These are phyloP conservation scores for Myanophis thanlyinensis DNA, from an alignment of 2,113 vertebrate genomes.

Conservation along the genomic window DNA sequence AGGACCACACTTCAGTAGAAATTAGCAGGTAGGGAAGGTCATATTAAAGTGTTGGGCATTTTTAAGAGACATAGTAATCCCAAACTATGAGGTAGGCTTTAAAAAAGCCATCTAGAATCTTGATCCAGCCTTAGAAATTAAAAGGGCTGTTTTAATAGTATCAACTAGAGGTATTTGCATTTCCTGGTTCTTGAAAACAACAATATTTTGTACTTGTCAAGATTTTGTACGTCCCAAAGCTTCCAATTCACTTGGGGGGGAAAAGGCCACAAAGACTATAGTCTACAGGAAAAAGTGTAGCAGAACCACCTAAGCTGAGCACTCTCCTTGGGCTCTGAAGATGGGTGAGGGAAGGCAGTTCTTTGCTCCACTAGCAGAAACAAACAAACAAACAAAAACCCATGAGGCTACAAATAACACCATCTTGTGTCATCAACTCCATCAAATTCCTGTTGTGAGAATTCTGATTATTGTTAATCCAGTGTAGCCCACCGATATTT, in stretches of 20 bases:
- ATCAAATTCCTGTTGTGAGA: not conserved
- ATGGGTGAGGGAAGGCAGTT: not conserved
- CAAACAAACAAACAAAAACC: too few relatives aligned
- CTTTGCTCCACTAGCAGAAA: not conserved
- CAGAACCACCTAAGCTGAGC: not conserved
- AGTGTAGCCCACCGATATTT: not conserved
- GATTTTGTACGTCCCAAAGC: not conserved
- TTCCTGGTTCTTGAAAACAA: too few relatives aligned
- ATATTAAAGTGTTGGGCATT: not conserved
- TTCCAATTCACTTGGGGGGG: too few relatives aligned
- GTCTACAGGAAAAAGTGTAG: not conserved
- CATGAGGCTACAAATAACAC: not conserved
- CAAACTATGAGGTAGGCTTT: not conserved
- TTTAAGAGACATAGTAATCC: not conserved
- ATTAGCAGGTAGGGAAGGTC: not conserved
- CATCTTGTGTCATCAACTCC: not conserved
- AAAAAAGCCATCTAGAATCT: not conserved
- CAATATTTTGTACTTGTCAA: not conserved
- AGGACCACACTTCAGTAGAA: not conserved
- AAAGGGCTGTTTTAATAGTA: not conserved
- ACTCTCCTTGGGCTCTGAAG: not conserved
- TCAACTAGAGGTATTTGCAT: too few relatives aligned
- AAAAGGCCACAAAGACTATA: not conserved
- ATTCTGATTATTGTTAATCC: not conserved
- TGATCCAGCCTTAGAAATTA: not conserved